Evolutionary conservation across 2,113 vertebrate species (phyloP).

Genomic region (Dipodomys merriami): DNA sequence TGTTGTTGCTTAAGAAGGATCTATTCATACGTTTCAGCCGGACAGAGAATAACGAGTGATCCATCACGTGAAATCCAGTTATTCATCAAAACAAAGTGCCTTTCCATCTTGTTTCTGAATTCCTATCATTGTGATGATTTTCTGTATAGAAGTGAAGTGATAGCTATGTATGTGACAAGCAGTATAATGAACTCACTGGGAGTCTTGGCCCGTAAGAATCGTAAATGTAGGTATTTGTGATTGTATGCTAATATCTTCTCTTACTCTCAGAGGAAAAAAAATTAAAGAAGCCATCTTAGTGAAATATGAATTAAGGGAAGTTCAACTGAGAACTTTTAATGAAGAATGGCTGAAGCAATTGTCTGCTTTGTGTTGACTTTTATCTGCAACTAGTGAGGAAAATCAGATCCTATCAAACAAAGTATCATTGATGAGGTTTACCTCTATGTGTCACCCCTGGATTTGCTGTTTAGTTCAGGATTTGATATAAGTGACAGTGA

Average conservation of each 20-base stretch:
- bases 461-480: not conserved
- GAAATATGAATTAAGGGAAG: not conserved
- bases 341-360: not conserved
- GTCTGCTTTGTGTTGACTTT: not conserved
- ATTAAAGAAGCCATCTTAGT: not conserved
- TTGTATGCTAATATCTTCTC: not conserved
- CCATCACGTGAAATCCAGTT: not conserved
- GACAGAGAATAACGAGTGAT: not conserved
- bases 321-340: not conserved
- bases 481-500: not conserved
- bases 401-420: not conserved
- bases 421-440: not conserved
- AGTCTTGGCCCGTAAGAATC: not conserved
- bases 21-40: not conserved
- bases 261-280: not conserved
- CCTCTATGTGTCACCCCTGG: not conserved
- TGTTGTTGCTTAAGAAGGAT: not conserved
- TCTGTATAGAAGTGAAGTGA: not conserved
- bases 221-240: constrained; percentile 3
- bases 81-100: not conserved
- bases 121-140: constrained; percentile 10
- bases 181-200: not conserved
- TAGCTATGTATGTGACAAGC: not conserved
- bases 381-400: not conserved
- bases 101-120: constrained; percentile 40